phyloP scores from a whole-genome alignment of 2,888 invertebrate species.

The Hydraecia micacea region DNA sequence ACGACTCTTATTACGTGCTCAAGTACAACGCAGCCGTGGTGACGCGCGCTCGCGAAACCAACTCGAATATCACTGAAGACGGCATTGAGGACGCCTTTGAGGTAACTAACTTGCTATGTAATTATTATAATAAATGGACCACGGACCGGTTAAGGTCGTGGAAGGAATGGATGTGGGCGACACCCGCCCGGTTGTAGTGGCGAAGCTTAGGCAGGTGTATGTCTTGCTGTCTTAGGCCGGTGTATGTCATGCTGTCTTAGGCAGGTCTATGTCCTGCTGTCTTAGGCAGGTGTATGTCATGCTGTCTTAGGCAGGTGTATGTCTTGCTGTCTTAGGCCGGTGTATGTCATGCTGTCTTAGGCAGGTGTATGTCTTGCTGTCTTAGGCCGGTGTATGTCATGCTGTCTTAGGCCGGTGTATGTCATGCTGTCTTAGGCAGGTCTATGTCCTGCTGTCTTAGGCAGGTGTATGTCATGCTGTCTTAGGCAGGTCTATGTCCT shows the following conservation, averaged over 20 bases:
- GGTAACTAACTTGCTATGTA: conserved; percentile 84
- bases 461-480: not conserved
- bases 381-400: not conserved
- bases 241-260: not conserved
- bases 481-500: not conserved
- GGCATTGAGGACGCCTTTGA: conserved; percentile 99
- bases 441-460: not conserved
- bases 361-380: not conserved
- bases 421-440: not conserved
- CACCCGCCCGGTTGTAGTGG: not conserved
- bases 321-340: not conserved
- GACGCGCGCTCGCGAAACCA: conserved; percentile 93
- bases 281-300: not conserved
- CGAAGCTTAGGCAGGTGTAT: not conserved
- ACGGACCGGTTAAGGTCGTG: not conserved
- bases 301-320: not conserved
- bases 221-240: not conserved
- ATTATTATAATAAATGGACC: not conserved
- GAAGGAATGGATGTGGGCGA: not conserved
- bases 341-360: not conserved
- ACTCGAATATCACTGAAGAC: conserved; percentile 95
- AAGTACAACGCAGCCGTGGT: conserved; percentile 96
- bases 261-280: not conserved
- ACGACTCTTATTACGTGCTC: conserved; percentile 98
- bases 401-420: not conserved